phyloP scores from a whole-genome alignment of 2,888 invertebrate species.

The Psococerastis gibbosa region DNA sequence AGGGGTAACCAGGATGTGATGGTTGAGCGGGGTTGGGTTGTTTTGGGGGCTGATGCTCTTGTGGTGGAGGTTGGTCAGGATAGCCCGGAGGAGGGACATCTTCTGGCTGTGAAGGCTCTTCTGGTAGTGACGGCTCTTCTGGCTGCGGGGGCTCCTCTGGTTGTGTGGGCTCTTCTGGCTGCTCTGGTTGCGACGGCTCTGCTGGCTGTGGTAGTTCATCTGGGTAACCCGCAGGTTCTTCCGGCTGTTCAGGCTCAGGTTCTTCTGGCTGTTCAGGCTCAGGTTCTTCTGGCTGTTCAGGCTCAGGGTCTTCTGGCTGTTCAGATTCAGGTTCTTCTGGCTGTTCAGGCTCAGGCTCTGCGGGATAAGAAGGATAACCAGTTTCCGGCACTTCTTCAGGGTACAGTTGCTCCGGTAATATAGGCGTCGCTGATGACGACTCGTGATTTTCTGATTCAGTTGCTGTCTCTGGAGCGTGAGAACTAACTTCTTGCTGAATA shows the following conservation, averaged over 20 bases:
- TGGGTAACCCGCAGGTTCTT: constrained; percentile 14
- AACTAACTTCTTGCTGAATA: too few relatives aligned
- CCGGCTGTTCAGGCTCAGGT: constrained; percentile 19
- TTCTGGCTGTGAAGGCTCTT: constrained; percentile 15
- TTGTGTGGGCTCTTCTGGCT: constrained; percentile 15
- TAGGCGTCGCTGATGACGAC: constrained; percentile 1
- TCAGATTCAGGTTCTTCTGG: constrained; percentile 12
- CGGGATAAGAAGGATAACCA: neutral
- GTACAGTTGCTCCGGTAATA: neutral
- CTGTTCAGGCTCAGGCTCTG: constrained; percentile 15
- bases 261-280: constrained; percentile 21
- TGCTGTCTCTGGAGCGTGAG: too few relatives aligned
- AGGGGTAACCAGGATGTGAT: constrained; percentile 5
- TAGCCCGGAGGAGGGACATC: constrained; percentile 5
- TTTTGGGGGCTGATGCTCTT: constrained; percentile 12
- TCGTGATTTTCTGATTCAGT: neutral
- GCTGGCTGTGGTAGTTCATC: constrained; percentile 9
- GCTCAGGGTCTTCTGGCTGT: constrained; percentile 22
- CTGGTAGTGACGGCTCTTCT: constrained; percentile 15
- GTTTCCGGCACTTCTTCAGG: neutral
- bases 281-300: constrained; percentile 18
- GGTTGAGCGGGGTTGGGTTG: constrained; percentile 8
- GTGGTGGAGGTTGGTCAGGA: constrained; percentile 15
- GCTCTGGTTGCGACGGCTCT: neutral
- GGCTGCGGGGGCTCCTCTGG: constrained; percentile 17